Base-by-base conservation (phyloP, 53 echinoderm and acorn worm species). In the Henricia sp. region DNA sequence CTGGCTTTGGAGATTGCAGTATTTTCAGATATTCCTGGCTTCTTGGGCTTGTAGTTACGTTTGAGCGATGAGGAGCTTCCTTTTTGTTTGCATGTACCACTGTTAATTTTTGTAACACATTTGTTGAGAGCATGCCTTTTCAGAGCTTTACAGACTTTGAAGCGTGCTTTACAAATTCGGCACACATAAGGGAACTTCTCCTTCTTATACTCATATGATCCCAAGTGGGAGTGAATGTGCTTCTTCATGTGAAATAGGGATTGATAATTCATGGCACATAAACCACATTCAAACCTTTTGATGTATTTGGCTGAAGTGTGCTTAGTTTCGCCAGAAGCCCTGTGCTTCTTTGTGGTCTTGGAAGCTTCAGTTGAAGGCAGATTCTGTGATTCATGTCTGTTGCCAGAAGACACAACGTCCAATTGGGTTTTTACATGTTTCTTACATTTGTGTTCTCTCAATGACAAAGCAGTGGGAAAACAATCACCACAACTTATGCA, bases 151-250 rank as follows among this genome's bases (percentile, higher is more conserved):
- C 63, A 34, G 33, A 9, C 27, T 16, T 17, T 41, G 50, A 80
- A 80, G 38, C 27, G 1, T 32, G 6, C 13, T 24, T 64, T 80
- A 64, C 80, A 80, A 48, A 62, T 44, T 64, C 64, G 62, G 50
- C 80, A 80, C 4, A 80, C 57, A 39, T 2, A 80, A 2, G 80
- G 80, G 27, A 23, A 30, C 6, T 63, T 62, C 50, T 30, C 50
- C 17, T 64, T 46, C 63, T 80, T 80, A 51, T 62, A 62, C 21
- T 80, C 23, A 17, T 80, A 33, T 17, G 80, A 64, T 1, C 80
- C 80, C 37, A 43, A 46, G 64, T 80, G 80, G 17, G 34, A 64
- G 33, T 29, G 33, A 0, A 80, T 80, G 80, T 80, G 80, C n/a
- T 63, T 80, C 64, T 80, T 64, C 40, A 80, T 46, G 46, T 20